Evolutionary conservation across 2,888 invertebrate species (phyloP).

Genomic region (Caenorhabditis zanzibari): DNA sequence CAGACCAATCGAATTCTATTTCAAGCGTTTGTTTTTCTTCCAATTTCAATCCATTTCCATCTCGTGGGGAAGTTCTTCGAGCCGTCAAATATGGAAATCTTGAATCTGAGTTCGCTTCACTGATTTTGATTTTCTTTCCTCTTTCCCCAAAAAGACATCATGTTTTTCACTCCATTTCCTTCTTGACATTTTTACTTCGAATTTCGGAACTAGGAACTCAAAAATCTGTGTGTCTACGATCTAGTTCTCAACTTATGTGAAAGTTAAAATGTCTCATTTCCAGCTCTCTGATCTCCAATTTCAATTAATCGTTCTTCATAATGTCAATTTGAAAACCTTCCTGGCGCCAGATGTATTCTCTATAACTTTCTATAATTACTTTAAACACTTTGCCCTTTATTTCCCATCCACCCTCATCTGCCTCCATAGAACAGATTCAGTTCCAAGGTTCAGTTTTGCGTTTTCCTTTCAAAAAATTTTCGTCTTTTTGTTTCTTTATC

Average conservation of each 20-base stretch:
- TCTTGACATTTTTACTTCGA: constrained; percentile 12
- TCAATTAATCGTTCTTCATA: background rate
- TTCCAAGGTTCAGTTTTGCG: background rate
- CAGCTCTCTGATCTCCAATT: background rate
- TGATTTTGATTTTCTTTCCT: constrained; percentile 25
- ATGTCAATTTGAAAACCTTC: background rate
- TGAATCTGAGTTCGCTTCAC: constrained; percentile 32
- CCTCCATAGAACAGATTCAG: background rate
- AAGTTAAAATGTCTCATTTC: background rate
- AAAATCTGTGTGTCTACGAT: constrained; percentile 2
- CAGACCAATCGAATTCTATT: too few species aligned
- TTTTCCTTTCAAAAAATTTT: constrained; percentile 1
- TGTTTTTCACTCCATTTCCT: constrained; percentile 34
- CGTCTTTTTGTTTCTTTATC: constrained; percentile 21
- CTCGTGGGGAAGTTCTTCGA: background rate
- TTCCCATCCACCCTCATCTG: background rate
- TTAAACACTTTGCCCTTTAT: constrained; percentile 19
- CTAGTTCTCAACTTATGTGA: background rate
- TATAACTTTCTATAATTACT: constrained; percentile 30
- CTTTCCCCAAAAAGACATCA: background rate
- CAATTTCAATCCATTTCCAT: too few species aligned
- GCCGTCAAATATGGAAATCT: constrained; percentile 34
- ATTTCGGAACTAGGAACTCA: constrained; percentile 10
- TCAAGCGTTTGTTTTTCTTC: background rate
- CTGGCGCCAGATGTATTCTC: constrained; percentile 28